These are phyloP conservation scores for Leptoclinus maculatus DNA, from an alignment of 2,797 vertebrate genomes.

Conservation along the genomic window DNA sequence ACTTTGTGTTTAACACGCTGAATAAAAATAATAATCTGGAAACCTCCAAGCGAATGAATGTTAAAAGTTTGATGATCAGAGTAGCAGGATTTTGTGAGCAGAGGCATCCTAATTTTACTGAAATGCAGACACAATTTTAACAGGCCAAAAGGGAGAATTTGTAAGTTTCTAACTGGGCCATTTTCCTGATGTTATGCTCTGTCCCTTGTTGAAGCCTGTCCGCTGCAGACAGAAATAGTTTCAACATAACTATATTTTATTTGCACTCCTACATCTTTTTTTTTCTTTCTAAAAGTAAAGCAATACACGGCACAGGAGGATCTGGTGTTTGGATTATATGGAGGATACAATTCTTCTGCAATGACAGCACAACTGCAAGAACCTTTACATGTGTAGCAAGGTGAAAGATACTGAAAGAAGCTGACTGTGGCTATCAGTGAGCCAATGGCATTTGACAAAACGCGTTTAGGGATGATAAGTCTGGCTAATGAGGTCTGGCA, in stretches of 20 bases:
- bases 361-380: slow-evolving; percentile 14
- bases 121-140: slow-evolving; percentile 34
- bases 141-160: slow-evolving; percentile 36
- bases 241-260: slow-evolving; percentile 22
- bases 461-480: slow-evolving; percentile 60
- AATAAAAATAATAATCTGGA: background rate
- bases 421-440: slow-evolving; percentile 48
- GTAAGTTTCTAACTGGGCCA: slow-evolving; percentile 47
- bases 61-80: slow-evolving; percentile 25
- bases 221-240: slow-evolving; percentile 12
- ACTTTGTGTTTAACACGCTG: slow-evolving; percentile 38
- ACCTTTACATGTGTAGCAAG: slow-evolving; percentile 28
- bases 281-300: background rate
- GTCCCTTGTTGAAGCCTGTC: slow-evolving; percentile 31
- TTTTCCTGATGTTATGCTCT: slow-evolving; percentile 6
- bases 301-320: background rate
- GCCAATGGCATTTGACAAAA: slow-evolving; percentile 71
- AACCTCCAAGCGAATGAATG: slow-evolving; percentile 23
- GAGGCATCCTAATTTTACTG: slow-evolving; percentile 22
- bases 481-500: slow-evolving; percentile 61
- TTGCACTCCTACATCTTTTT: slow-evolving; percentile 9
- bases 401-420: slow-evolving; percentile 40
- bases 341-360: slow-evolving; percentile 6
- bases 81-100: slow-evolving; percentile 19
- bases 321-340: background rate